Evolutionary conservation across 2,113 vertebrate species (phyloP).

Genomic region (Myiozetetes cayanensis): DNA sequence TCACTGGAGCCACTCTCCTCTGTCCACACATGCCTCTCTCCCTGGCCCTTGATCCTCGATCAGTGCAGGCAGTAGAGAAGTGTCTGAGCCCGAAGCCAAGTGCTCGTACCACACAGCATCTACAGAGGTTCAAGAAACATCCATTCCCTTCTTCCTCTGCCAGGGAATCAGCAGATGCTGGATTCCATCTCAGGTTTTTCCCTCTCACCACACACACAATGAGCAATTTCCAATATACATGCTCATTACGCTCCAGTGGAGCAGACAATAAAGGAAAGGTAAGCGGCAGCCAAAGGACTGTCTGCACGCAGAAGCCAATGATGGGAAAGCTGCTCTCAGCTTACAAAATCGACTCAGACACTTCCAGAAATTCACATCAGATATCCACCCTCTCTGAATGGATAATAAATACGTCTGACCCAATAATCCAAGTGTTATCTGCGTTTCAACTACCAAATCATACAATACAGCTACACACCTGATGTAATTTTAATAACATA

Average conservation of each 20-base stretch:
- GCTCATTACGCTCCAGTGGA: constrained; percentile 51
- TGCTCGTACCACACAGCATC: background rate
- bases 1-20: background rate
- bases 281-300: constrained; percentile 5
- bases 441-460: constrained; percentile 47
- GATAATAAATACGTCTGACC: constrained; percentile 62
- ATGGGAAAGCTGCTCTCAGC: constrained; percentile 33
- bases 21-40: background rate
- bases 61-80: background rate
- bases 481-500: constrained; percentile 69
- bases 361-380: constrained; percentile 67
- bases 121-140: background rate
- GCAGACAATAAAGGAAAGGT: constrained; percentile 17
- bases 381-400: constrained; percentile 53
- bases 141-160: background rate
- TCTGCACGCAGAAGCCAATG: constrained; percentile 3
- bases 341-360: constrained; percentile 53
- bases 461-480: constrained; percentile 53
- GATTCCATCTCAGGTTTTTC: background rate
- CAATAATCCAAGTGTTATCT: constrained; percentile 67
- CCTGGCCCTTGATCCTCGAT: background rate
- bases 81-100: background rate
- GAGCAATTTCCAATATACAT: constrained; percentile 42
- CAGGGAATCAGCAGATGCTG: background rate
- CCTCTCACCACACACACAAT: background rate